Base-by-base conservation (phyloP, 2,113 vertebrate genomes). In the Pholis gunnellus region DNA sequence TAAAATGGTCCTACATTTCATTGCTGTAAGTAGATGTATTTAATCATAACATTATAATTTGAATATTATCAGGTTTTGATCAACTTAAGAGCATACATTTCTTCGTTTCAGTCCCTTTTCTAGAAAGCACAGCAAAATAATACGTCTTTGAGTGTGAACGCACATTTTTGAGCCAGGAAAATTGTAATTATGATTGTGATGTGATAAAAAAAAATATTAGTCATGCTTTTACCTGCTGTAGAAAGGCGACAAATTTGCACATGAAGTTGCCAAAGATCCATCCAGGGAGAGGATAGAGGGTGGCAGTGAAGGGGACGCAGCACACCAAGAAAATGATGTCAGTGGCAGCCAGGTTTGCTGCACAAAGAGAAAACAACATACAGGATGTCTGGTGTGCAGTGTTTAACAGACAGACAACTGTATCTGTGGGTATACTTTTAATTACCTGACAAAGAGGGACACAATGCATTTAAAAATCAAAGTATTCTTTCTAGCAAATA, bases 211-310 rank as follows among this genome's bases (percentile, higher is more conserved):
- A 40, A 34, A 31, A 38, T 3, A 17, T 17, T 18, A 74, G 9
- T 59, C 52, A 20, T 59, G 25, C 13, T 50, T 44, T 87, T 95
- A 96, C 96, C 95, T 96, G 96, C 78, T 96, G 96, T 8, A 96
- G 91, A 87, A 96, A 96, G 42, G 95, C 96, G 17, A 96, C 96
- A 94, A 94, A 96, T 87, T 96, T 96, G 93, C 96, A 96, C 96
- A 96, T 96, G 84, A 96, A 96, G 88, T 95, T 95, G 42, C 96
- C 96, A 42, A 96, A 96, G 87, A 96, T 95, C 96, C 96, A 96
- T 42, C 95, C 94, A 4, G 96, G 96, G 22, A 96, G 95, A 15
- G 96, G 96, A 50, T 96, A 96, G 50, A 96, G 94, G 13, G 96
- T 95, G 44, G 96, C 96, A 0, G 96, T 96, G 91, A 96, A 96